Conservation (phyloP, 2,797 vertebrate genomes). For the Pseudomugil tenellus region DNA sequence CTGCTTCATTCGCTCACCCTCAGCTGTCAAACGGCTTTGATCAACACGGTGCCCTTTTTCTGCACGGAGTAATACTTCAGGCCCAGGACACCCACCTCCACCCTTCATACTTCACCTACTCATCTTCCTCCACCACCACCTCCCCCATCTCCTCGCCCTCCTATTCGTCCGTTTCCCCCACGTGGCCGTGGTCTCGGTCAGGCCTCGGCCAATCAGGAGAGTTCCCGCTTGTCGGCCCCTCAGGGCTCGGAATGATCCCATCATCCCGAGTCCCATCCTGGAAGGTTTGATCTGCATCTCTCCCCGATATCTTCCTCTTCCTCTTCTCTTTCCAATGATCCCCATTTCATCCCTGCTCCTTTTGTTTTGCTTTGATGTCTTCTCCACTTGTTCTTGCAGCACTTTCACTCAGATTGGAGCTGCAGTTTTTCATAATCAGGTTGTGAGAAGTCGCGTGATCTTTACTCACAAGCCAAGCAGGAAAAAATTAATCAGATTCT, state of each 20-base stretch:
- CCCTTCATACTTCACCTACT: conserved; percentile 75
- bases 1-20: conserved; percentile 67
- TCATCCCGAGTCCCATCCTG: conserved; percentile 92
- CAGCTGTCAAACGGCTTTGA: conserved; percentile 91
- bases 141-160: conserved; percentile 76
- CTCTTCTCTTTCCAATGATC: neutral
- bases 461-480: neutral
- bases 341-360: neutral
- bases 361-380: neutral
- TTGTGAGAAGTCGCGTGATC: neutral
- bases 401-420: neutral
- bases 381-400: neutral
- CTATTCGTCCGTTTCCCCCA: conserved; percentile 65
- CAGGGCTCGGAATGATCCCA: conserved; percentile 86
- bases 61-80: conserved; percentile 81
- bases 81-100: conserved; percentile 58
- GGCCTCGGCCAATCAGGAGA: conserved; percentile 85
- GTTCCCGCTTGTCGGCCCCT: conserved; percentile 87
- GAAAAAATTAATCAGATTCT: neutral
- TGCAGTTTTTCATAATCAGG: neutral
- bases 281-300: conserved; percentile 87
- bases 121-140: conserved; percentile 52
- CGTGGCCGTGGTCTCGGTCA: conserved; percentile 85
- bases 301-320: conserved; percentile 8
- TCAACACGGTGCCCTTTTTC: conserved; percentile 86